Percentiles rank a stretch among this genome's conserved stretches.
These are phyloP conservation scores for Apolygus lucorum DNA, from an alignment of 1,140 invertebrate genomes.

Conservation along the genomic window DNA sequence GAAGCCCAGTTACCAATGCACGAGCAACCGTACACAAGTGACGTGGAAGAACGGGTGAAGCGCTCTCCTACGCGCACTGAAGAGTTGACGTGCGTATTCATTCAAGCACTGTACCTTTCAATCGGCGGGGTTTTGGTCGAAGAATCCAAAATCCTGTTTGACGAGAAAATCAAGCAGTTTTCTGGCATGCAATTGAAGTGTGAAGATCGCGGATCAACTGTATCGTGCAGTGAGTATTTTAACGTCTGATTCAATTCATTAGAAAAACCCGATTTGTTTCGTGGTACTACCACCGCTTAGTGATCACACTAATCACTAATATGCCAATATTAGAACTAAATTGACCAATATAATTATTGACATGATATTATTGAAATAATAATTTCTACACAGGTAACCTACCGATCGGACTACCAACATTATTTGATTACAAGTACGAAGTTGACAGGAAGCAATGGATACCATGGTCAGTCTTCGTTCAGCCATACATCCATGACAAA, in stretches of 20 bases:
- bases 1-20: slow-evolving; percentile 48
- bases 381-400: background rate
- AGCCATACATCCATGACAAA: slow-evolving; percentile 61
- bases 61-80: slow-evolving; percentile 26
- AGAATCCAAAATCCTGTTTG: slow-evolving; percentile 60
- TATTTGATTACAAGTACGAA: slow-evolving; percentile 78
- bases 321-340: too few species aligned
- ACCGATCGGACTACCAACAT: slow-evolving; percentile 39
- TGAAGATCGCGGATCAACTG: background rate
- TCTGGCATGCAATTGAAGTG: background rate
- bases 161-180: slow-evolving; percentile 39
- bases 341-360: too few species aligned
- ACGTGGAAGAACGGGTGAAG: slow-evolving; percentile 1
- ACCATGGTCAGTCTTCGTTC: slow-evolving; percentile 72
- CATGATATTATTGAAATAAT: too few species aligned
- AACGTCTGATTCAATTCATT: too few species aligned
- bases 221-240: background rate
- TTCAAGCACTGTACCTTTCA: slow-evolving; percentile 72
- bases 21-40: slow-evolving; percentile 41
- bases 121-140: slow-evolving; percentile 66
- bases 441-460: slow-evolving; percentile 61
- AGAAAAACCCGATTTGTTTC: too few species aligned
- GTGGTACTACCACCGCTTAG: too few species aligned
- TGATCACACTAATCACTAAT: too few species aligned
- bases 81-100: slow-evolving; percentile 58